Evolutionary conservation across 2,888 invertebrate species (phyloP).

Genomic region (Vandiemenella viatica): DNA sequence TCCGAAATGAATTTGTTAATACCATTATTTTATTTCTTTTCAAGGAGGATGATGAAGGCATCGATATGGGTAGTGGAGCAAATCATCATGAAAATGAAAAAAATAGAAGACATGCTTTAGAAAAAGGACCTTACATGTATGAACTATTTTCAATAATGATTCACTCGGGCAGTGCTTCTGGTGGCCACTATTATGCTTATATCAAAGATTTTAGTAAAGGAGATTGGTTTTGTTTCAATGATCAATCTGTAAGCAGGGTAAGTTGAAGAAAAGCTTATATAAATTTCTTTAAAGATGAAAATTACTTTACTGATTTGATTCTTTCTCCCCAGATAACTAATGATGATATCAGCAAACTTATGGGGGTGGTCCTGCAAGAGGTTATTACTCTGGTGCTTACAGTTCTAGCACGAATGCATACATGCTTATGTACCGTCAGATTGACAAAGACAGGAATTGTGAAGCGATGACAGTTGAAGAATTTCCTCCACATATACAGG

Average conservation of each 20-base stretch:
- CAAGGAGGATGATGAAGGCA: conserved; percentile 29
- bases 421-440: conserved; percentile 79
- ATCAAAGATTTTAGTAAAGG: conserved; percentile 63
- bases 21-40: too few species aligned
- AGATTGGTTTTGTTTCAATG: conserved; percentile 80
- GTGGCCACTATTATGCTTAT: conserved; percentile 84
- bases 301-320: background rate
- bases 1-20: too few species aligned
- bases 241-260: conserved; percentile 62
- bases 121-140: conserved; percentile 56
- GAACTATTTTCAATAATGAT: conserved; percentile 86
- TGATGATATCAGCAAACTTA: conserved; percentile 69
- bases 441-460: conserved; percentile 45
- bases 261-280: conserved; percentile 19
- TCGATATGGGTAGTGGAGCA: conserved; percentile 38
- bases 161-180: conserved; percentile 78
- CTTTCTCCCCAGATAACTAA: conserved; percentile 44
- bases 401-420: conserved; percentile 77
- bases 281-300: background rate
- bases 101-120: conserved; percentile 27
- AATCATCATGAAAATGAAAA: conserved; percentile 36
- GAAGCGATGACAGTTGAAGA: conserved; percentile 47
- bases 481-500: conserved; percentile 57
- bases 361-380: conserved; percentile 50
- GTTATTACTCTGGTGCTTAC: conserved; percentile 57